Percentiles rank a stretch among this genome's conserved stretches.
These are phyloP conservation scores for Dryocosmus kuriphilus DNA, from an alignment of 2,888 invertebrate species.

Conservation along the genomic window DNA sequence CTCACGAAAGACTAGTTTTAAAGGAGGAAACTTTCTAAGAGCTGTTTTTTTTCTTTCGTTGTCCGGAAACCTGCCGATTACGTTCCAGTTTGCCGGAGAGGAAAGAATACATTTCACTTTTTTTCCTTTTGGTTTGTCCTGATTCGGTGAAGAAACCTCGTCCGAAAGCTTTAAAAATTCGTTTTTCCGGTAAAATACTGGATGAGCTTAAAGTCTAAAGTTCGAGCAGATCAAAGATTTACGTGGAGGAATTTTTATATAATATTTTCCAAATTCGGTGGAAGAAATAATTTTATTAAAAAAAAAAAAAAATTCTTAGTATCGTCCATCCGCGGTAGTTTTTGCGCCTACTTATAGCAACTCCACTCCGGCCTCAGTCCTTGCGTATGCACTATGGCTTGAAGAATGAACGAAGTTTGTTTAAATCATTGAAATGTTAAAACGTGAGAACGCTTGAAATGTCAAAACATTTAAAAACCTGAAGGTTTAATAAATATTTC, in stretches of 20 bases:
- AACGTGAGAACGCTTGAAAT: too few relatives aligned
- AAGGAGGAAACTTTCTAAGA: constrained; percentile 5
- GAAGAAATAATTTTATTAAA: neutral
- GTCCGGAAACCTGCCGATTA: neutral
- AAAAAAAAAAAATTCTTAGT: neutral
- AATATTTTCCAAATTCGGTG: neutral
- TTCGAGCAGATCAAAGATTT: neutral
- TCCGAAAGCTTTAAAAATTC: neutral
- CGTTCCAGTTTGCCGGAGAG: neutral
- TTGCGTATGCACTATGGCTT: too few relatives aligned
- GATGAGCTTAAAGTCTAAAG: neutral
- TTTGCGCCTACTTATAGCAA: too few relatives aligned
- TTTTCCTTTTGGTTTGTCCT: neutral
- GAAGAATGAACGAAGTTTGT: too few relatives aligned
- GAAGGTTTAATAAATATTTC: too few relatives aligned
- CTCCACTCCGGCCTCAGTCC: too few relatives aligned
- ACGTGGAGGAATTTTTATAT: neutral
- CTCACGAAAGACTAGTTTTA: constrained; percentile 5
- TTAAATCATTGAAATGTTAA: too few relatives aligned
- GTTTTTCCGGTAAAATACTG: neutral
- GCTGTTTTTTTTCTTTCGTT: neutral
- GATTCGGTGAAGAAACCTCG: neutral
- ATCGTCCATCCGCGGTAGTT: neutral
- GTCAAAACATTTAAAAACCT: too few relatives aligned
- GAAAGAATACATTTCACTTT: neutral